phyloP scores from a whole-genome alignment of 2,797 vertebrate species.

The Myripristis jacobus region DNA sequence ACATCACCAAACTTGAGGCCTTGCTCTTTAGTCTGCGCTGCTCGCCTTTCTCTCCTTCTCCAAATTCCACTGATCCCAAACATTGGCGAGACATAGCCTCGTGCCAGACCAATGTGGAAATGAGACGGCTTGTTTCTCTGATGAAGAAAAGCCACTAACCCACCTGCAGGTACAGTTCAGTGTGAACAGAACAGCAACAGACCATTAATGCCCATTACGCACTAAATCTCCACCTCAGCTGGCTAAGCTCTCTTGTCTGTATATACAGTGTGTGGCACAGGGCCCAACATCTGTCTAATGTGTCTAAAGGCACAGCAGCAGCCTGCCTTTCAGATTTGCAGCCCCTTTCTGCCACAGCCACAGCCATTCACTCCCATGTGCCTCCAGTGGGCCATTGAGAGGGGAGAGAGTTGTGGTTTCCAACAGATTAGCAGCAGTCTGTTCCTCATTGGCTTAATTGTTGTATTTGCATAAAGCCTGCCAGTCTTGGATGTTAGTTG shows the following conservation, averaged over 20 bases:
- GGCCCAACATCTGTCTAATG: conserved; percentile 79
- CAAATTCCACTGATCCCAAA: conserved; percentile 57
- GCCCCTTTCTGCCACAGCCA: conserved; percentile 61
- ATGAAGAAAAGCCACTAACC: conserved; percentile 72
- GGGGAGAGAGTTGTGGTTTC: conserved; percentile 75
- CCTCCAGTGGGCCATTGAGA: conserved; percentile 70
- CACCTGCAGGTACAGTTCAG: conserved; percentile 70
- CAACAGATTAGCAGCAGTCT: conserved; percentile 83
- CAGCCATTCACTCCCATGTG: conserved; percentile 69
- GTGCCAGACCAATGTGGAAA: conserved; percentile 78
- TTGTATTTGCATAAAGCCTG: conserved; percentile 78
- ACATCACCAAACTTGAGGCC: conserved; percentile 57
- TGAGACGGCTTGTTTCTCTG: conserved; percentile 59
- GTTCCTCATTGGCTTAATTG: conserved; percentile 79
- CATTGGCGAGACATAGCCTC: conserved; percentile 53
- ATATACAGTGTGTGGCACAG: conserved; percentile 64
- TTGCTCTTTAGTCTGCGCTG: conserved; percentile 7
- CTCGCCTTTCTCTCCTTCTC: conserved; percentile 35
- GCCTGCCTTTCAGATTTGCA: conserved; percentile 63
- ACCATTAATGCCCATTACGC: conserved; percentile 67
- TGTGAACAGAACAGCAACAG: conserved; percentile 60
- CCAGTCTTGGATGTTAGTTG: conserved; percentile 68
- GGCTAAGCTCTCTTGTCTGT: conserved; percentile 55
- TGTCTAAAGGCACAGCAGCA: conserved; percentile 63
- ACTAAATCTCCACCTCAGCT: conserved; percentile 66